phyloP scores from a whole-genome alignment of 2,113 vertebrate species.

The human (Homo sapiens) region GRCh38 chr14:82410001-82410500 shows the following conservation, averaged over 20 bases:
- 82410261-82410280: neutral
- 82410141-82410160: neutral
- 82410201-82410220: neutral
- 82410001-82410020: neutral
- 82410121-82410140: neutral
- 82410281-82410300: neutral
- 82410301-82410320: neutral
- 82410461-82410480: neutral
- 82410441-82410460: neutral
- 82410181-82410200: neutral
- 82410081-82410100: no score
- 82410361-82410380: neutral
- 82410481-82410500: neutral
- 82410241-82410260: neutral
- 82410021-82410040: neutral
- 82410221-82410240: neutral
- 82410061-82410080: neutral
- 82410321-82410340: neutral
- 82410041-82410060: accelerated
- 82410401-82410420: neutral
- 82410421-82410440: neutral
- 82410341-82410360: neutral
- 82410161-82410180: neutral
- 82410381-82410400: neutral
- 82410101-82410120: neutral